Evolutionary conservation across 1,140 invertebrate genomes (phyloP).

Genomic region (Calephelis nemesis): DNA sequence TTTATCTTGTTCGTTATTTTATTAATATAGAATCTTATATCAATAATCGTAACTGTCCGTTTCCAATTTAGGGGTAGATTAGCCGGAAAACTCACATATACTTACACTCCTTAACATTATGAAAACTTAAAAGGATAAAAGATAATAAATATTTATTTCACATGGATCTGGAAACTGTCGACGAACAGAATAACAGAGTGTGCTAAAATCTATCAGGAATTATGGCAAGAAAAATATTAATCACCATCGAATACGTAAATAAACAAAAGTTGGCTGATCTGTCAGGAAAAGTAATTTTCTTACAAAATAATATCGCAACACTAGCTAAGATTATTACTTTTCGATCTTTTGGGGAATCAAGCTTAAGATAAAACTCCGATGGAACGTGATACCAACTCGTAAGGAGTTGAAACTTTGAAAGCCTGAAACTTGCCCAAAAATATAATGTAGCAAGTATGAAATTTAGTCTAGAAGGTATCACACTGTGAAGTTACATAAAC

Average conservation of each 20-base stretch:
- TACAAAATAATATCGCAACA: slow-evolving; percentile 3
- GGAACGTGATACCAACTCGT: slow-evolving; percentile 2
- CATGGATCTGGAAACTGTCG: too few species aligned
- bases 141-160: too few species aligned
- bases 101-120: too few species aligned
- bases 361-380: slow-evolving; percentile 4
- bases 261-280: neutral
- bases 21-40: too few species aligned
- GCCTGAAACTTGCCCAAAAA: neutral
- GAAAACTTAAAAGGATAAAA: too few species aligned
- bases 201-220: too few species aligned
- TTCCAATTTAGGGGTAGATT: too few species aligned
- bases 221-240: too few species aligned
- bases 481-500: too few species aligned
- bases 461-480: neutral
- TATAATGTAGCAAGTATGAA: neutral
- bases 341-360: slow-evolving; percentile 1
- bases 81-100: too few species aligned
- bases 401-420: slow-evolving; percentile 1
- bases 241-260: neutral
- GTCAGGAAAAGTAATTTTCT: slow-evolving; percentile 13
- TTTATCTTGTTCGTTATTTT: neutral
- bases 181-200: too few species aligned
- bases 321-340: slow-evolving; percentile 8
- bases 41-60: too few species aligned